Evolutionary conservation across 92 coral and sea anemone species (phyloP).

Genomic region (Parazoanthus darwini): DNA sequence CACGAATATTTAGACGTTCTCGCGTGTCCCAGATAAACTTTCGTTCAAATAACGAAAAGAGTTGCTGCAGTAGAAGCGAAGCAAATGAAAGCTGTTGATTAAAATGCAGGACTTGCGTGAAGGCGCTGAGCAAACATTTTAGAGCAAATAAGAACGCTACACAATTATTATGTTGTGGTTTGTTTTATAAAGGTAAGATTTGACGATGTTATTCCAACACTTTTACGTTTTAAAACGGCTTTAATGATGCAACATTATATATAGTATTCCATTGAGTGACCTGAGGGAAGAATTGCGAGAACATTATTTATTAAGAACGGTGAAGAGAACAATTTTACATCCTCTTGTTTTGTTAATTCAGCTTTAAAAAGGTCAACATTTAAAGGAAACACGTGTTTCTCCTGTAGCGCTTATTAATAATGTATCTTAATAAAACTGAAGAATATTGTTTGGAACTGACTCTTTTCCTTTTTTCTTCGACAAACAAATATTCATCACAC

Average conservation of each 20-base stretch:
- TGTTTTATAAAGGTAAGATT: background rate
- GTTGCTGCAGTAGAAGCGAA: background rate
- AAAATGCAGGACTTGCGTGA: background rate
- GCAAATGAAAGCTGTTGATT: background rate
- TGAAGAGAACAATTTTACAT: background rate
- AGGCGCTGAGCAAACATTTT: background rate
- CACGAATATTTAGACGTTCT: conserved; percentile 24
- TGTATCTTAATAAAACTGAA: no score
- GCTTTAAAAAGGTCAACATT: background rate
- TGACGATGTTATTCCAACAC: background rate
- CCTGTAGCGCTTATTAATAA: background rate
- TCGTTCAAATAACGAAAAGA: background rate
- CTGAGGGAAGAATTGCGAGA: background rate
- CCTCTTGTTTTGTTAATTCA: background rate
- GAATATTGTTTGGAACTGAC: no score
- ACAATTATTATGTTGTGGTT: background rate
- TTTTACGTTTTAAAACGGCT: background rate
- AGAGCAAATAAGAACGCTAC: background rate
- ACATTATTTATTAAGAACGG: background rate
- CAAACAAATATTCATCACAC: no score
- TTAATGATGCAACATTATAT: background rate
- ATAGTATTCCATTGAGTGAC: background rate
- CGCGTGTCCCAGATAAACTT: background rate
- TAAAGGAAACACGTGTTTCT: background rate
- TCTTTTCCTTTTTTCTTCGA: no score